Base-by-base conservation (phyloP, 1,140 invertebrate species). In the Psilanteris sp. region DNA sequence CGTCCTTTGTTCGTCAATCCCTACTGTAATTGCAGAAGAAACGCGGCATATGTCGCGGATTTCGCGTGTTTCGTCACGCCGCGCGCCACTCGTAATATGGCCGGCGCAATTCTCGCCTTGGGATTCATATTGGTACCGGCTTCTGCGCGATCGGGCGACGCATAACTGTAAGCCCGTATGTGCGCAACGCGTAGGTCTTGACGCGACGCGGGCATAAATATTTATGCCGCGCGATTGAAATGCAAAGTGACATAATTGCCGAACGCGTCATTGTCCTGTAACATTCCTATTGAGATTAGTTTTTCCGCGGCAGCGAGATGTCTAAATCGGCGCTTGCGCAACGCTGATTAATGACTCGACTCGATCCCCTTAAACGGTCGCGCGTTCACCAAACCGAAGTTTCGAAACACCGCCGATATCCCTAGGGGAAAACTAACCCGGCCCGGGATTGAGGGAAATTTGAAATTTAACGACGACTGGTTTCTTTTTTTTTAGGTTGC, bases 211-310 rank as follows among this genome's bases (percentile, higher is more conserved):
- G 14, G 13, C 31, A 36, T 36, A 22, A 34, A 34, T 52, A 36
- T 52, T 16, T 9, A 36, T 36, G 41, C 31, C 18, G 27, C 27
- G 14, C 37, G 39, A 59, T 59, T 59, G 37, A 59, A 59, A 59
- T 59, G 54, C 39, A 44, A 59, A 59, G 54, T 59, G 39, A 44
- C 27, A 59, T 59, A 59, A 59, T 59, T 59, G 54, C 27, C 39
- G 39, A 59, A 34, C 29, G 46, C 39, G 54, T 61, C 41, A 61
- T 61, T 61, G 41, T 46, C 39, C 39, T 26, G 20, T 46, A 46
- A 61, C 55, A 61, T 61, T 61, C 41, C 41, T 61, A 61, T 61
- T 61, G 15, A 61, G 55, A 61, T 61, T 61, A 61, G 27, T 46
- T 61, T 61, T 61, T 46, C n/a, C n/a, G 31, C 41, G 10, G 41